phyloP scores from a whole-genome alignment of 2,113 vertebrate genomes.

The Cynocephalus volans region DNA sequence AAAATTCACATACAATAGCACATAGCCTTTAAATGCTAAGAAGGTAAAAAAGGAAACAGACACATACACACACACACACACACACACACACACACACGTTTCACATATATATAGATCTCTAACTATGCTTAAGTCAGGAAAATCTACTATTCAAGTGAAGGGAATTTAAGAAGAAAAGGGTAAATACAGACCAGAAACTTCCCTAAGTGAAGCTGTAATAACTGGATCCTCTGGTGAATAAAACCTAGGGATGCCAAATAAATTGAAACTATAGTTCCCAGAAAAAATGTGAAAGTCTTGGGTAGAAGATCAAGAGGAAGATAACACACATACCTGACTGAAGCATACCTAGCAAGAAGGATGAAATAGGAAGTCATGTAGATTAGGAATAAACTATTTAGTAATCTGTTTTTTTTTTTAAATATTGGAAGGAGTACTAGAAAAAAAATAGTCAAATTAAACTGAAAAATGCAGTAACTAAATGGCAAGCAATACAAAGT shows the following conservation, averaged over 20 bases:
- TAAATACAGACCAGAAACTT: slow-evolving; percentile 23
- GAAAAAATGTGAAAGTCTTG: not conserved
- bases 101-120: not conserved
- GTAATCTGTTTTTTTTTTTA: not conserved
- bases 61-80: not conserved
- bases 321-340: not conserved
- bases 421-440: not conserved
- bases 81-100: not conserved
- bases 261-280: slow-evolving; percentile 26
- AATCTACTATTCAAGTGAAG: slow-evolving; percentile 43
- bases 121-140: slow-evolving; percentile 28
- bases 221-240: not conserved
- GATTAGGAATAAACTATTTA: slow-evolving; percentile 41
- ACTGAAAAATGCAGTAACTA: slow-evolving; percentile 37
- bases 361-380: slow-evolving; percentile 1
- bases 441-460: slow-evolving; percentile 43
- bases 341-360: slow-evolving; percentile 19
- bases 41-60: not conserved
- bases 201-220: slow-evolving; percentile 34
- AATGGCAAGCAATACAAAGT: slow-evolving; percentile 25
- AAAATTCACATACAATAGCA: slow-evolving; percentile 24
- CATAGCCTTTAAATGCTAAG: slow-evolving; percentile 36
- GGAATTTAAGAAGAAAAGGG: slow-evolving; percentile 38
- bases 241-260: slow-evolving; percentile 36
- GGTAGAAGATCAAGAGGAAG: slow-evolving; percentile 43